Percentiles rank a stretch among this genome's conserved stretches.
Evolutionary conservation across 2,797 vertebrate genomes (phyloP).

Genomic region (Eulemur albifrons): DNA sequence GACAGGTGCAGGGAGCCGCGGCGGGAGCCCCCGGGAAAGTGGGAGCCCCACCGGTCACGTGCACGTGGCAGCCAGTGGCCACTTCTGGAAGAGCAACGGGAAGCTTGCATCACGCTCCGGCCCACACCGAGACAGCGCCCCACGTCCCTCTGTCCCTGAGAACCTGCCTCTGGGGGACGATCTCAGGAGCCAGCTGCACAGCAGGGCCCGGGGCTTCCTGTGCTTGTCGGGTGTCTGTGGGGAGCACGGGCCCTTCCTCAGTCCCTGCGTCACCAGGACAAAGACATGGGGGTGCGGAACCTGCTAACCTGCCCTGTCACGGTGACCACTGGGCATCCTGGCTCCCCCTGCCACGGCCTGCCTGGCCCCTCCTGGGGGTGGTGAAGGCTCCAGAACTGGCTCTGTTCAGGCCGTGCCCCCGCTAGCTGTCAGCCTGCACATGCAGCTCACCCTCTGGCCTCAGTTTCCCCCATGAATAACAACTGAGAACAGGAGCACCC

Average conservation of each 20-base stretch:
- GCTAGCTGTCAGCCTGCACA: fast-evolving
- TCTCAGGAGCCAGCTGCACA: neutral
- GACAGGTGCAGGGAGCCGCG: conserved; percentile 78
- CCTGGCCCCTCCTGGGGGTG: fast-evolving
- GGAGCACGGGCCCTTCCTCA: fast-evolving
- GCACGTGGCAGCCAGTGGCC: neutral
- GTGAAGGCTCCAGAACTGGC: fast-evolving
- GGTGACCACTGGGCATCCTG: neutral
- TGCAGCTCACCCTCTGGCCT: neutral
- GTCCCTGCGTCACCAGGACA: neutral
- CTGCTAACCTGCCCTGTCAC: fast-evolving
- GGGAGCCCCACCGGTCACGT: neutral
- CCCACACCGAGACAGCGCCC: fast-evolving
- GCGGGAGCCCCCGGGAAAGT: neutral
- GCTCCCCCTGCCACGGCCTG: neutral
- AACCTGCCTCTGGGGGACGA: neutral
- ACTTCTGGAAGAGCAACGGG: fast-evolving
- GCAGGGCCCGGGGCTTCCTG: fast-evolving
- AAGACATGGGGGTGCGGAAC: fast-evolving
- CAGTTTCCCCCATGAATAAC: neutral
- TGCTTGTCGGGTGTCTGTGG: neutral
- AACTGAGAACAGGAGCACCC: too few species aligned
- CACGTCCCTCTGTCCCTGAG: neutral
- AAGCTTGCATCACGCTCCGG: neutral
- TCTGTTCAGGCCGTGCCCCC: fast-evolving